A percentile compares a stretch with the other conserved stretches of the same genome.
These are phyloP conservation scores for Cryptomyrus ogoouensis DNA, from an alignment of 2,113 vertebrate genomes.

Conservation along the genomic window DNA sequence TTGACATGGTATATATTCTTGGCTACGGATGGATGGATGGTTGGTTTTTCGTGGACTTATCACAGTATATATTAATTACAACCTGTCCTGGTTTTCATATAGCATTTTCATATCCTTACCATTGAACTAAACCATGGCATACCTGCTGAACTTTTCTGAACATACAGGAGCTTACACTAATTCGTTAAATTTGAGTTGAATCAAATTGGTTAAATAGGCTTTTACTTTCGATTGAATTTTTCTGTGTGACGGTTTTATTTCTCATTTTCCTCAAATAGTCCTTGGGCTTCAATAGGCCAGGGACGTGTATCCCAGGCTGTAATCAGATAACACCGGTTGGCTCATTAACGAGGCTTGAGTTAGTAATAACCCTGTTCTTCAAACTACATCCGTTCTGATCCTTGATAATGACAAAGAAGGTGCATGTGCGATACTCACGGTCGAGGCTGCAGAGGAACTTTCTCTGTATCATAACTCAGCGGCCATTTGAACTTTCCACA, in stretches of 20 bases:
- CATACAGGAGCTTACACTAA: not conserved
- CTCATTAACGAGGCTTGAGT: not conserved
- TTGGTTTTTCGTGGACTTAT: not conserved
- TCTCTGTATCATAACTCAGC: not conserved
- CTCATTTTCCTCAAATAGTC: not conserved
- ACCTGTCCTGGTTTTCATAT: not conserved
- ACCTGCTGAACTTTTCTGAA: not conserved
- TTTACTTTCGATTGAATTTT: not conserved
- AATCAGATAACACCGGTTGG: not conserved
- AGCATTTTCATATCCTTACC: not conserved
- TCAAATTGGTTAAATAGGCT: not conserved
- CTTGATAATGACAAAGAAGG: not conserved
- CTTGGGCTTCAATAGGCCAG: not conserved
- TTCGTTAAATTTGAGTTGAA: not conserved
- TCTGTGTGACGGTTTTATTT: not conserved
- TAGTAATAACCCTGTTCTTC: constrained; percentile 1
- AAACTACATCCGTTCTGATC: not conserved
- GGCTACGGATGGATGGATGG: not conserved
- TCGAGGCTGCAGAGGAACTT: not conserved
- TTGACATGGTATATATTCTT: not conserved
- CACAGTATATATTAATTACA: not conserved
- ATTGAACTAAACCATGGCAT: not conserved
- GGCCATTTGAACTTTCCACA: not conserved
- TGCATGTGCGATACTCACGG: not conserved
- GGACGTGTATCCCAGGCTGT: not conserved